Percentiles rank a stretch among this genome's conserved stretches.
phyloP scores from a whole-genome alignment of 2,888 invertebrate species.

The Platerodrilus igneus region DNA sequence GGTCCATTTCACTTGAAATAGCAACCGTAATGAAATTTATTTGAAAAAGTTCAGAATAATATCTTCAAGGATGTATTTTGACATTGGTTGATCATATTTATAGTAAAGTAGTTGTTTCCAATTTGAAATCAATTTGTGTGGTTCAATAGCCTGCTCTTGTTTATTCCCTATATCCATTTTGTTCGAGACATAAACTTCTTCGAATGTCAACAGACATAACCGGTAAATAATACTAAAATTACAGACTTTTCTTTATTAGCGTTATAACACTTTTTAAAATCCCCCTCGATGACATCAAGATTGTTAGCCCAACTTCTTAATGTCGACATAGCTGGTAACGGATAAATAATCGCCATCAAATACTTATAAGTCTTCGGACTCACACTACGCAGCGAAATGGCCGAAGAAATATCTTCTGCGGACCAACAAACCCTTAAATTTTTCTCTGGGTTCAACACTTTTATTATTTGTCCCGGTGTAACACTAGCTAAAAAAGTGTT shows the following conservation, averaged over 20 bases:
- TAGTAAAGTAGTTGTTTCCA: too few relatives aligned
- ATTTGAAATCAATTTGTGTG: too few relatives aligned
- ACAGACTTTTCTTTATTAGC: slow-evolving; percentile 22
- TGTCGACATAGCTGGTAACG: slow-evolving; percentile 31
- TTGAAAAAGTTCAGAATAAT: too few relatives aligned
- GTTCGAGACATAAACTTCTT: too few relatives aligned
- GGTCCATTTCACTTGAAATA: slow-evolving; percentile 8
- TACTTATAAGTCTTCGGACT: slow-evolving; percentile 23
- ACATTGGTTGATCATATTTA: too few relatives aligned
- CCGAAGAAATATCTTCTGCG: slow-evolving; percentile 18
- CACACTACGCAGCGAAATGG: slow-evolving; percentile 20
- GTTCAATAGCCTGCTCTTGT: too few relatives aligned
- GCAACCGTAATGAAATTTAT: too few relatives aligned
- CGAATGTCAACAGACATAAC: slow-evolving; percentile 23
- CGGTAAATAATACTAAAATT: slow-evolving; percentile 15
- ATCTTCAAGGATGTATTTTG: too few relatives aligned
- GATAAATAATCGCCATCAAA: slow-evolving; percentile 11
- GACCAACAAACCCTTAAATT: slow-evolving; percentile 12
- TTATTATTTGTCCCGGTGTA: slow-evolving; percentile 13
- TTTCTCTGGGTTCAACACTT: slow-evolving; percentile 6
- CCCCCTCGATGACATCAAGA: slow-evolving; percentile 24
- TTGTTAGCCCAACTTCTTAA: slow-evolving; percentile 29
- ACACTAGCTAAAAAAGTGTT: slow-evolving; percentile 5
- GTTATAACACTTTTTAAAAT: slow-evolving; percentile 23
- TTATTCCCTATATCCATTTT: too few relatives aligned